These are phyloP conservation scores for Mizuhopecten yessoensis DNA, from an alignment of 1,140 invertebrate species.

Conservation along the genomic window DNA sequence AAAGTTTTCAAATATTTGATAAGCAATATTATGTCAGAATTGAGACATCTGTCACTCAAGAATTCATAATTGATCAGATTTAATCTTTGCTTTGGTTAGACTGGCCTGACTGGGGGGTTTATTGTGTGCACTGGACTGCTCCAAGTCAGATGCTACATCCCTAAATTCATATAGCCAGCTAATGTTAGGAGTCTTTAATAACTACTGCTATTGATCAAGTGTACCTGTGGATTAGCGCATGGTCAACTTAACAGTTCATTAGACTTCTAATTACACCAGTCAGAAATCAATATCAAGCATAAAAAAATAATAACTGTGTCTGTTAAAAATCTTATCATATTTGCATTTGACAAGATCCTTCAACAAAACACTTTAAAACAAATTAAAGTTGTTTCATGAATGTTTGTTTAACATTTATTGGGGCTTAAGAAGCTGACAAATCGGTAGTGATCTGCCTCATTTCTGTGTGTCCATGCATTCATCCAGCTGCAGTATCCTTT, in stretches of 20 bases:
- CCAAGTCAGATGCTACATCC: background rate
- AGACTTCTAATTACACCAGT: background rate
- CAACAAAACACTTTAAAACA: background rate
- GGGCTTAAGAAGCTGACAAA: background rate
- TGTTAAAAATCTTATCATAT: no score
- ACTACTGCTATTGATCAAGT: background rate
- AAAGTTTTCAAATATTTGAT: background rate
- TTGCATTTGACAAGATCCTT: background rate
- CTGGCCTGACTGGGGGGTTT: background rate
- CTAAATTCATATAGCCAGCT: background rate
- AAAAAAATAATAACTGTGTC: no score
- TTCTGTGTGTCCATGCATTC: background rate
- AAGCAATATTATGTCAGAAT: background rate
- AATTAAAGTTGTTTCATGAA: background rate
- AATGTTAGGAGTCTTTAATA: constrained; percentile 3
- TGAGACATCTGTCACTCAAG: background rate
- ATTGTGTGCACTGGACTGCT: background rate
- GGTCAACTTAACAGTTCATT: background rate
- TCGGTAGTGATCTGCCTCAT: background rate
- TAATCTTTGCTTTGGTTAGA: background rate
- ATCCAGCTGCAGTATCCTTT: constrained; percentile 10
- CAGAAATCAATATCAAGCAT: no score
- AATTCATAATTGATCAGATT: background rate
- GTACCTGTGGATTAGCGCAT: background rate
- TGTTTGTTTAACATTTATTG: background rate